Base-by-base conservation (phyloP, 2,888 invertebrate genomes). In the Noctua pronuba region DNA sequence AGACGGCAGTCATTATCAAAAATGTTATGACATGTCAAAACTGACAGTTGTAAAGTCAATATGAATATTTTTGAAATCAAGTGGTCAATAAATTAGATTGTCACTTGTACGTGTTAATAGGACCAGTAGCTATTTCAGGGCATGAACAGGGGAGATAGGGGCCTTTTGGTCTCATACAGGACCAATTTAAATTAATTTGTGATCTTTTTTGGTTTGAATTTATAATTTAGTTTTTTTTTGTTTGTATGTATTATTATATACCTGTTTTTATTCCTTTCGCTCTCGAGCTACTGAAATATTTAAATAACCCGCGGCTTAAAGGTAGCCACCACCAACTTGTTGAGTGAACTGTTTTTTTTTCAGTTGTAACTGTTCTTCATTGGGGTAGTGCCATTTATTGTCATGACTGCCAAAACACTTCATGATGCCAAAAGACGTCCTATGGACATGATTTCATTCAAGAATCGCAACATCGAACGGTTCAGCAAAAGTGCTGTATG, bases 1-100 rank as follows among this genome's bases (percentile, higher is more conserved):
- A 81, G 44, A 28, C 69, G 28, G 55, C 18, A 35, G 68, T 44
- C 62, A 81, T 62, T 82, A 77, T 58, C 44, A 72, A 55, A 68
- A 41, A 55, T 70, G 41, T 68, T 52, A 69, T 77, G 41, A 77
- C n/a, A 77, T 76, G 81, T 81, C 81, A 73, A 28, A 60, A 80
- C 6, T 28, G 81, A 70, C 85, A 81, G 55, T 41, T 49, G 28
- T 24, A 52, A 68, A 84, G 41, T 31, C 13, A 75, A 60, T 49
- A 31, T 58, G 58, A 79, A 55, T 84, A 62, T 74, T 58, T 80
- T 62, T 80, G 31, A 21, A 44, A 71, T 58, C 67, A 41, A 58
- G n/a, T 41, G 28, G 58, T 75, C 18, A 28, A 16, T 38, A 31
- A 35, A 65, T 65, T 46, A 67, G 6, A 11, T 44, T 78, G 67